phyloP scores from a whole-genome alignment of 2,888 invertebrate species.

The Osedax frankpressi region DNA sequence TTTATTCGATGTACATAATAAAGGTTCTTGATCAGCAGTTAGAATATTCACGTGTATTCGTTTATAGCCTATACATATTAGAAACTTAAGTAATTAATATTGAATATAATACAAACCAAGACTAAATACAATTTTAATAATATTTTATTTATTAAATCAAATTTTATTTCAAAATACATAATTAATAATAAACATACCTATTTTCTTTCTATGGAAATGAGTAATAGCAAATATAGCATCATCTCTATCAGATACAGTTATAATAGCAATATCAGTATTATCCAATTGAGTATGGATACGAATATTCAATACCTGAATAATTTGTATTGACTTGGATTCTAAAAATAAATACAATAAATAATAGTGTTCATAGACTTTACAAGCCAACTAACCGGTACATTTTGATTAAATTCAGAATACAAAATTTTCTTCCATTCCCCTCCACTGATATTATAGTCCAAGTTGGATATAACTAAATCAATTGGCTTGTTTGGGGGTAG shows the following conservation, averaged over 20 bases:
- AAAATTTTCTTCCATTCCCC: constrained; percentile 58
- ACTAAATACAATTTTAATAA: too few species aligned
- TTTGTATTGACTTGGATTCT: too few species aligned
- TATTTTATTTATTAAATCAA: too few species aligned
- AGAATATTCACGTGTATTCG: constrained; percentile 56
- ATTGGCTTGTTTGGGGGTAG: constrained; percentile 24
- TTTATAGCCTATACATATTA: too few species aligned
- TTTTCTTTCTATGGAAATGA: constrained; percentile 66
- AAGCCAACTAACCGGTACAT: constrained; percentile 54
- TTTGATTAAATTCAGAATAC: constrained; percentile 55
- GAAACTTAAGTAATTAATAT: too few species aligned
- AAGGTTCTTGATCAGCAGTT: not conserved
- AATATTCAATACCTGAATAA: constrained; percentile 52
- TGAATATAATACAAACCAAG: too few species aligned
- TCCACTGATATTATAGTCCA: constrained; percentile 59
- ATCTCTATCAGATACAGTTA: constrained; percentile 59
- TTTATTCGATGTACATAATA: not conserved
- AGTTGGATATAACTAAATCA: constrained; percentile 53
- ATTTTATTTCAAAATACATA: too few species aligned
- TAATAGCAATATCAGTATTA: constrained; percentile 58
- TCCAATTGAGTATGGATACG: constrained; percentile 57
- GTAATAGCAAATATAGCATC: constrained; percentile 62
- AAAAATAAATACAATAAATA: not conserved
- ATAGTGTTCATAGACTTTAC: too few species aligned
- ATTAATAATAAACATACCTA: too few species aligned